Evolutionary conservation across 2,888 invertebrate genomes (phyloP), one percentile per base, ranked within the genome.

Genomic region (Orthosia gracilis): DNA sequence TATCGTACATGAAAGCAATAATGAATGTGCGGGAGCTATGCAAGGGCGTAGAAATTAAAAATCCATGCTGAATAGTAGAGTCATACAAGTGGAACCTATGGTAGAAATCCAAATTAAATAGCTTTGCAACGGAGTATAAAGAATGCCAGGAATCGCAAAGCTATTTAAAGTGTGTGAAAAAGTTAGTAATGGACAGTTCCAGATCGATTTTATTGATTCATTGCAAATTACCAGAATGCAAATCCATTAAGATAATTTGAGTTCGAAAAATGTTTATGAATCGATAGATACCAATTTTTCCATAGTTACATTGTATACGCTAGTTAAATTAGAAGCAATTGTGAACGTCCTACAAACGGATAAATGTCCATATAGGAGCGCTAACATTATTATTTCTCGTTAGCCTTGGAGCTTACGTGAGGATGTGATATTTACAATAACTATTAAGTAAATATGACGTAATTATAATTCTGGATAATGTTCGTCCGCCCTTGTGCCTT

Each of bases 401-500:
- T 23, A 23, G 17, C 54, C 55, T 55, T 58, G 23, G 31, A 52
- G 12, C 5, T 70, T n/a, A 80, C 82, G 66, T 69, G 69, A 67
- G 57, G 63, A 67, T 74, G 58, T 57, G 63, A 62, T 71, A 69
- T 82, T 67, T 71, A 75, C 21, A 62, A 40, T 31, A 62, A 62
- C 9, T 15, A 72, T 64, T 78, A 65, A 49, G 12, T 23, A 73
- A 66, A 62, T 70, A 74, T 55, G 57, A 62, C 59, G 50, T 70
- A 62, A 77, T 83, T 63, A 63, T 70, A 73, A 71, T 76, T 50
- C 12, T 67, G n/a, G 58, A 63, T 68, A 71, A 26, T 57, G 63
- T 31, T 55, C 13, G 55, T 18, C 31, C 74, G 84, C 63, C 82
- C 85, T 76, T 72, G 86, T 63, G 58, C n/a, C 47, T 31, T 65